phyloP scores from a whole-genome alignment of 2,797 vertebrate species.

The Semaprochilodus insignis region DNA sequence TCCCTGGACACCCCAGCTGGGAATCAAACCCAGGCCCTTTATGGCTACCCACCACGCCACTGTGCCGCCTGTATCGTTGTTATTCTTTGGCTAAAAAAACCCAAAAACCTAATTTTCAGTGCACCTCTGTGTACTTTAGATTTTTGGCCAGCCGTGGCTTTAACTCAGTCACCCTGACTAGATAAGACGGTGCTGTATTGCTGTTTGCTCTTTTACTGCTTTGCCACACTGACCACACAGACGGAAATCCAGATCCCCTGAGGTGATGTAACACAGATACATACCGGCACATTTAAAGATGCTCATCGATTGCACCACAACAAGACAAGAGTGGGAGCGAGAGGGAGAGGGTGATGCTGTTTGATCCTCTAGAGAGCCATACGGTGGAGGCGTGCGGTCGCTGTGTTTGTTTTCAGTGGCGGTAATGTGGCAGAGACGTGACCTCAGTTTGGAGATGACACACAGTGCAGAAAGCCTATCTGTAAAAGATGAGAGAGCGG shows the following conservation, averaged over 20 bases:
- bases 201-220: not conserved
- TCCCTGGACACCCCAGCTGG: too few relatives aligned
- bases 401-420: slow-evolving; percentile 16
- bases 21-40: too few relatives aligned
- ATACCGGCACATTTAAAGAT: slow-evolving; percentile 27
- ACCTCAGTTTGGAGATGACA: slow-evolving; percentile 19
- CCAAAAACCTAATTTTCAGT: too few relatives aligned
- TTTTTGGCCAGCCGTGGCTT: not conserved
- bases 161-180: too few relatives aligned
- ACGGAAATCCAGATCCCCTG: not conserved
- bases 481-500: slow-evolving; percentile 19
- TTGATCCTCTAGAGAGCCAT: not conserved
- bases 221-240: not conserved
- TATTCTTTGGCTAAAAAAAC: too few relatives aligned
- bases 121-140: not conserved
- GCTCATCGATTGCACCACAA: slow-evolving; percentile 27
- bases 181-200: not conserved
- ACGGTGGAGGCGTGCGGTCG: not conserved
- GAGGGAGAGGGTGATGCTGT: slow-evolving; percentile 8
- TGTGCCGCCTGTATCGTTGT: too few relatives aligned
- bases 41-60: too few relatives aligned
- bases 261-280: slow-evolving; percentile 11
- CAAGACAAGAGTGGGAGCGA: not conserved
- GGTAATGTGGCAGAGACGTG: slow-evolving; percentile 14
- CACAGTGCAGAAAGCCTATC: slow-evolving; percentile 28